A percentile compares a stretch with the other conserved stretches of the same genome.
These are phyloP conservation scores for Bellardia pandia DNA, from an alignment of 2,888 invertebrate genomes.

Conservation along the genomic window DNA sequence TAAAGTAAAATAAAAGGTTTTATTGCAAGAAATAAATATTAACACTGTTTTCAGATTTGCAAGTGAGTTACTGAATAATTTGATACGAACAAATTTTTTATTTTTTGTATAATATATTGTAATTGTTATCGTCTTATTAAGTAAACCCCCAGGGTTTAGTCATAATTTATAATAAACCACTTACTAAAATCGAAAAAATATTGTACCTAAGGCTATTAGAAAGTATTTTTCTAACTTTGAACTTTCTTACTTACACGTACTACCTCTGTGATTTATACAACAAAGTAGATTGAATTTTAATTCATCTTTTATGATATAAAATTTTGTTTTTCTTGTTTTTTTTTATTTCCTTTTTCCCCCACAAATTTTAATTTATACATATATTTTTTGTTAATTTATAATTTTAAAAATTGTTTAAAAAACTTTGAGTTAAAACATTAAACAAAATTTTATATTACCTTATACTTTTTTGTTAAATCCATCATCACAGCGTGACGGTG, in stretches of 20 bases:
- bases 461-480: slow-evolving; percentile 71
- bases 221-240: neutral
- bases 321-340: slow-evolving; percentile 78
- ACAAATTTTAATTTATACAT: slow-evolving; percentile 55
- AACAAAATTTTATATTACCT: slow-evolving; percentile 74
- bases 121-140: too few relatives aligned
- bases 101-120: too few relatives aligned
- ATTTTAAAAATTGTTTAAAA: slow-evolving; percentile 73
- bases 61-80: too few relatives aligned
- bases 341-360: slow-evolving; percentile 63
- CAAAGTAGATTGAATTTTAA: slow-evolving; percentile 28
- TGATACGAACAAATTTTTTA: too few relatives aligned
- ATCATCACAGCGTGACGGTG: slow-evolving; percentile 79
- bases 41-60: too few relatives aligned
- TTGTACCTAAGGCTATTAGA: neutral
- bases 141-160: too few relatives aligned
- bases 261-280: slow-evolving; percentile 10
- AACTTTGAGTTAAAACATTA: slow-evolving; percentile 72
- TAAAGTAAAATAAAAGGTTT: too few relatives aligned
- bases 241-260: neutral
- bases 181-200: too few relatives aligned
- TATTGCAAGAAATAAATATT: too few relatives aligned
- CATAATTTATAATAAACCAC: too few relatives aligned
- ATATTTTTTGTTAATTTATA: slow-evolving; percentile 69
- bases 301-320: slow-evolving; percentile 45